These are phyloP conservation scores for Mus caroli DNA, from an alignment of 2,797 vertebrate species.

Conservation along the genomic window DNA sequence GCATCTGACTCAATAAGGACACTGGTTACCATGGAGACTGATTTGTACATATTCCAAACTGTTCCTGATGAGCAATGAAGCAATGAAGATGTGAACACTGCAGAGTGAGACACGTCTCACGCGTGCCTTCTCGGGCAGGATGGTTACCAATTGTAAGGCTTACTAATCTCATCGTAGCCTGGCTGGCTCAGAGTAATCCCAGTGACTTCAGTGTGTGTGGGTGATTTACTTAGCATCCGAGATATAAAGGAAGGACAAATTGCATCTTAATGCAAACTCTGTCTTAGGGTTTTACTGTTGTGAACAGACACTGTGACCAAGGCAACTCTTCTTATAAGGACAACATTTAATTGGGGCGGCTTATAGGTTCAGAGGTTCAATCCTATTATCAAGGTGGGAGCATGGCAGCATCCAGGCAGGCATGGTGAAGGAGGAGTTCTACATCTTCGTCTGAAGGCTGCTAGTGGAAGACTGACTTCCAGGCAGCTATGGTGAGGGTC, in stretches of 20 bases:
- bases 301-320: no score
- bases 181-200: not conserved
- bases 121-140: not conserved
- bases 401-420: no score
- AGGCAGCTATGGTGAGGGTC: no score
- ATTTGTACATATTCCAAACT: not conserved
- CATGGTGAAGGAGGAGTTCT: no score
- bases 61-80: not conserved
- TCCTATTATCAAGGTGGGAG: no score
- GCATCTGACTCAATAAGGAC: not conserved
- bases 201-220: not conserved
- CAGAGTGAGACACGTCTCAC: not conserved
- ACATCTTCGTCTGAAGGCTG: no score
- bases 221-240: conserved; percentile 32
- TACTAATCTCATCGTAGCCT: not conserved
- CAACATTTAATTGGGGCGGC: no score
- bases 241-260: conserved; percentile 1
- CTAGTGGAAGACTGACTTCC: no score
- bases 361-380: no score
- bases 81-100: not conserved
- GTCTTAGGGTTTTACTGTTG: no score
- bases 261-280: not conserved
- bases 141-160: not conserved
- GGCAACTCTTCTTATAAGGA: no score
- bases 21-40: not conserved